Evolutionary conservation across 2,797 vertebrate genomes (phyloP), one percentile per base, ranked within the genome.

Genomic region (Calcarius lapponicus): DNA sequence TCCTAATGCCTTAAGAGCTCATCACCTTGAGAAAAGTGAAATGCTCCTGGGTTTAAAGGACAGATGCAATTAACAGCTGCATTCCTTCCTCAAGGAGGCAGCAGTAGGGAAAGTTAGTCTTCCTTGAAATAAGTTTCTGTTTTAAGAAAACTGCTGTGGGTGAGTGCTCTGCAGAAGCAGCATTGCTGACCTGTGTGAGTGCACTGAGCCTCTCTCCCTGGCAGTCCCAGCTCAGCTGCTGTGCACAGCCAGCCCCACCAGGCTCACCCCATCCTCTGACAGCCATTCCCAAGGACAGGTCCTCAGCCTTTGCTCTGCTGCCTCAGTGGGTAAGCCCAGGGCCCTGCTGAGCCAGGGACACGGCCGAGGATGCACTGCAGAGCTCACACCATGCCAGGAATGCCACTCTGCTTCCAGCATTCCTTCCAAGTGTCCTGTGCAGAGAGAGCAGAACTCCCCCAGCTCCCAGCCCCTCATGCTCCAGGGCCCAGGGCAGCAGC

Each of bases 1-100:
- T 40, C 15, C n/a, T 48, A 40, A 57, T 9, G 58, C 13, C 38
- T 74, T 50, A 88, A 60, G 36, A 90, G 45, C 57, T 81, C 32
- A 43, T 24, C 29, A 69, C 36, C 50, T 61, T n/a, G 58, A 69
- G 45, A 24, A 48, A 40, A 86, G 32, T 48, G 17, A 32, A 89
- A 17, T 21, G 45, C 28, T 31, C 24, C 16, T n/a, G 82, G 21
- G 45, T 74, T 74, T 66, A 17, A 69, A 85, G 60, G 34, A 29
- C 25, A 47, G 70, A 43, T 5, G 11, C 22, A 62, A 21, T 40
- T 29, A 65, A 51, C 13, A 70, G 65, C 7, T 40, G 31, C 92
- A 66, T 94, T 92, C 56, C 83, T 88, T 81, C 92, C 93, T 90
- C 92, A 25, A 60, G 86, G 86, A 84, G 88, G 73, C 82, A 94